Evolutionary conservation across 2,113 vertebrate species (phyloP).

Genomic region (Bufo gargarizans): DNA sequence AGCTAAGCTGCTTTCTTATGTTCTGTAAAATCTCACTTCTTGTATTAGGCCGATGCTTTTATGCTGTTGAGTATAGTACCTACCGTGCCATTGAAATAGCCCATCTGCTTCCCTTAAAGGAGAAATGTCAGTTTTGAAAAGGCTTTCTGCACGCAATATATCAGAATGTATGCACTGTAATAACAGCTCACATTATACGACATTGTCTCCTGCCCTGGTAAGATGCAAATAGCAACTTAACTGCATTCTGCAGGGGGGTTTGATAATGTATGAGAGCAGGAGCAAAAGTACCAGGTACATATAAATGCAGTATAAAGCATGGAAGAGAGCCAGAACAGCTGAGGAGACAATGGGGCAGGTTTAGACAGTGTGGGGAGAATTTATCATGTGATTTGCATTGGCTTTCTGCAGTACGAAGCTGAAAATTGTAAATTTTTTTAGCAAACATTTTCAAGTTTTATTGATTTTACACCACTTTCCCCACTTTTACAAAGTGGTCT

Average conservation of each 20-base stretch:
- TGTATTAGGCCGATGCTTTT: neutral
- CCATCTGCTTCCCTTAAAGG: constrained; percentile 21
- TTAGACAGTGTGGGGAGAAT: neutral
- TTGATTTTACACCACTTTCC: too few relatives aligned
- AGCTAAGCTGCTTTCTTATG: constrained; percentile 17
- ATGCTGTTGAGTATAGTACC: neutral
- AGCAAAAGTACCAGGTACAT: neutral
- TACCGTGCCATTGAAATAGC: constrained; percentile 26
- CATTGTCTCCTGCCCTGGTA: neutral
- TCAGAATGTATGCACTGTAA: neutral
- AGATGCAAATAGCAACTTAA: neutral
- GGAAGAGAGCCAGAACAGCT: neutral
- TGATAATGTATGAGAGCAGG: neutral
- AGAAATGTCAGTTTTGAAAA: neutral
- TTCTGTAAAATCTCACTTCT: neutral
- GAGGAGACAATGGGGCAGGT: neutral
- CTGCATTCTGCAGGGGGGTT: neutral
- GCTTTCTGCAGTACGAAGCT: too few relatives aligned
- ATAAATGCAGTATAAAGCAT: neutral
- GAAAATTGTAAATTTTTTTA: too few relatives aligned
- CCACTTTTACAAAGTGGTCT: too few relatives aligned
- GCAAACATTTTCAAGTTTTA: too few relatives aligned
- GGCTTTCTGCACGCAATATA: neutral
- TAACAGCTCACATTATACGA: neutral
- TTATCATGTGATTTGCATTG: neutral